A percentile compares a stretch with the other conserved stretches of the same genome.
These are phyloP conservation scores for Nothoprocta perdicaria DNA, from an alignment of 2,113 vertebrate genomes.

Conservation along the genomic window DNA sequence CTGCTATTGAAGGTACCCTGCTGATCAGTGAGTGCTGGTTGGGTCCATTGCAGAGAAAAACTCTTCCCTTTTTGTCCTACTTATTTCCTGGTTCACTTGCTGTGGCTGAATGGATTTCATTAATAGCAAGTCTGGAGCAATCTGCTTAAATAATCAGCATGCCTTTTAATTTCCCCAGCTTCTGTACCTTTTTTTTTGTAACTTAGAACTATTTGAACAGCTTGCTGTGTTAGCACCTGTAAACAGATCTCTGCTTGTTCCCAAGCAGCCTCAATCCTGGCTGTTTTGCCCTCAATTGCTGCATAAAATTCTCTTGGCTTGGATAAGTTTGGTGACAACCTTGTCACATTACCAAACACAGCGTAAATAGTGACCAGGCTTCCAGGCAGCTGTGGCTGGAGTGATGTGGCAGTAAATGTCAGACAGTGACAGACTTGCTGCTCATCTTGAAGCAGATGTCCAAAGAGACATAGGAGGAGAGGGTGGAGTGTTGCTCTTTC, in stretches of 20 bases:
- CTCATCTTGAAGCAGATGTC: neutral
- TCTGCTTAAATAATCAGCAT: neutral
- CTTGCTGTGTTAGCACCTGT: neutral
- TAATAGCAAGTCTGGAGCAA: neutral
- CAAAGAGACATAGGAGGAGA: neutral
- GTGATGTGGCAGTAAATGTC: neutral
- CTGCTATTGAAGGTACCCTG: neutral
- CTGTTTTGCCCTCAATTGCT: no score
- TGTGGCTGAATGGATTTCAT: neutral
- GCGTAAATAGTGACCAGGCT: neutral
- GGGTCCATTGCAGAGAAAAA: neutral
- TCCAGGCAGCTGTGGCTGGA: neutral
- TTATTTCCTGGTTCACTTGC: neutral
- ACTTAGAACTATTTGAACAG: neutral
- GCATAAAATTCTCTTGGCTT: neutral
- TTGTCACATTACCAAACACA: neutral
- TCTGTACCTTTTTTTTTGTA: neutral
- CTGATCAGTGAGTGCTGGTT: neutral
- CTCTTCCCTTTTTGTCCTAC: neutral
- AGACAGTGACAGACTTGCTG: neutral
- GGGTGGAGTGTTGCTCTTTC: neutral
- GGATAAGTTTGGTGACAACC: neutral
- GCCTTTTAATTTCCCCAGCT: neutral
- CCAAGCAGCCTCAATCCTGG: neutral
- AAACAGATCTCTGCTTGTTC: neutral